A percentile compares a stretch with the other conserved stretches of the same genome.
These are phyloP conservation scores for Haplochromis burtoni DNA, from an alignment of 2,113 vertebrate species.

Conservation along the genomic window DNA sequence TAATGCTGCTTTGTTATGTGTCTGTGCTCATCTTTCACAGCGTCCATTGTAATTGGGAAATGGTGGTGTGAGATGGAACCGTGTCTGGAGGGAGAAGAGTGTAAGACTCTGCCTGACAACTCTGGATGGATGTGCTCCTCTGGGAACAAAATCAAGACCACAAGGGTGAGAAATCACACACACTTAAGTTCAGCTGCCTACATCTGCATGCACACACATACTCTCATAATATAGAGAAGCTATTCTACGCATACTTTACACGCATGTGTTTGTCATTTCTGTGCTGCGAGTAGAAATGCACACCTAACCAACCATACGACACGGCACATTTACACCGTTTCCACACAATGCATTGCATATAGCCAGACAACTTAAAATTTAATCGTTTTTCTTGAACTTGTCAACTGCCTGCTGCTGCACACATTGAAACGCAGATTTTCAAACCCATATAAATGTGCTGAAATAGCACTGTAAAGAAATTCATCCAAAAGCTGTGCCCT, in stretches of 20 bases:
- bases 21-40: slow-evolving; percentile 54
- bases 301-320: neutral
- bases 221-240: neutral
- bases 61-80: slow-evolving; percentile 99
- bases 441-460: neutral
- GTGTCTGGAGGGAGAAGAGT: slow-evolving; percentile 95
- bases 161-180: slow-evolving; percentile 80
- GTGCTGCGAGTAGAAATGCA: neutral
- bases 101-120: slow-evolving; percentile 95
- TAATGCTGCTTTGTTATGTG: neutral
- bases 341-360: neutral
- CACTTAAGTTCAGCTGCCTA: neutral
- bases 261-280: neutral
- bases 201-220: neutral
- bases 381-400: neutral
- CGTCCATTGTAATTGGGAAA: slow-evolving; percentile 96
- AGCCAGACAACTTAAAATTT: neutral
- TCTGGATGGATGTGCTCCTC: slow-evolving; percentile 98
- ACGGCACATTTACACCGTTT: neutral
- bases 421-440: neutral
- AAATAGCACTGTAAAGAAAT: neutral
- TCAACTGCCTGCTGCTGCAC: neutral
- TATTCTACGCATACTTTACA: neutral
- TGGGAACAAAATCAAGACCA: slow-evolving; percentile 98
- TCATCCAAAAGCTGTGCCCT: neutral